Conservation (phyloP, 2,797 vertebrate species). For the Stomatorhinus walkeri region DNA sequence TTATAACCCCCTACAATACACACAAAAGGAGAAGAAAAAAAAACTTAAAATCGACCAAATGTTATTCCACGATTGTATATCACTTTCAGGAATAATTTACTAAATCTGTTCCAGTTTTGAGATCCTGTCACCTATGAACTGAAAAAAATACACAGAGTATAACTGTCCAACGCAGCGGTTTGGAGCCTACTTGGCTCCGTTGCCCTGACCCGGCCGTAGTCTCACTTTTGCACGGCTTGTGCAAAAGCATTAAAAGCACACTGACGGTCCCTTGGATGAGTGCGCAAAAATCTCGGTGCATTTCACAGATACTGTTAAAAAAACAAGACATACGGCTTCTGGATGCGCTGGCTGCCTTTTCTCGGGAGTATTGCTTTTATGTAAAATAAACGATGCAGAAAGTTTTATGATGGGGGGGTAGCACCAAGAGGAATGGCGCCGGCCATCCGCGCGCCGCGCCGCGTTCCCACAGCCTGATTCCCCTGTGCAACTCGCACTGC, state of each 20-base stretch:
- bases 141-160: not conserved
- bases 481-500: not conserved
- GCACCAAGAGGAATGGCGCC: constrained; percentile 47
- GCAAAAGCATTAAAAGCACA: not conserved
- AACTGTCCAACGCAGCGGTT: not conserved
- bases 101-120: not conserved
- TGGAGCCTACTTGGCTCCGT: not conserved
- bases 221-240: not conserved
- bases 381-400: constrained; percentile 19
- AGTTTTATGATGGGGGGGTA: constrained; percentile 25
- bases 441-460: not conserved
- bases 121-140: not conserved
- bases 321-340: not conserved
- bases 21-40: not conserved
- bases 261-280: not conserved
- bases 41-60: not conserved
- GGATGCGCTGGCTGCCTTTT: constrained; percentile 8
- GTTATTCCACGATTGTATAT: not conserved
- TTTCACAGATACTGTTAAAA: not conserved
- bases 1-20: not conserved
- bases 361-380: constrained; percentile 30
- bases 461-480: constrained; percentile 26
- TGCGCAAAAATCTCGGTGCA: not conserved
- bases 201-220: not conserved
- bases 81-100: not conserved